Conservation (phyloP, 2,113 vertebrate genomes). For the Hippocampus comes region DNA sequence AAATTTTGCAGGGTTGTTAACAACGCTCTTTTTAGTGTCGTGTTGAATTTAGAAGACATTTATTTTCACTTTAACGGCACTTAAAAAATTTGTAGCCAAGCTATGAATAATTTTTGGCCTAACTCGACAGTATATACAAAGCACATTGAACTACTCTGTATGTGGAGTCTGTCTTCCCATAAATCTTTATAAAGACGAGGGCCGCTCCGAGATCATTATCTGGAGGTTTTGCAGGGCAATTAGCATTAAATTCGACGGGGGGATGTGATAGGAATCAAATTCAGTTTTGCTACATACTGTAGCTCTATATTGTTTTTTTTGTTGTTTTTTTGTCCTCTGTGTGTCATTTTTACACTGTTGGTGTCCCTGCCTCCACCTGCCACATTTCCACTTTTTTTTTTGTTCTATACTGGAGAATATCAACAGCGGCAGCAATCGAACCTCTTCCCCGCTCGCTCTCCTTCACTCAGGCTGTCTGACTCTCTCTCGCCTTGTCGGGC, state of each 20-base stretch:
- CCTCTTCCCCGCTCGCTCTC: slow-evolving; percentile 18
- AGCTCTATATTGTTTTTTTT: neutral
- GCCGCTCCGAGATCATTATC: neutral
- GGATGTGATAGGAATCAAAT: neutral
- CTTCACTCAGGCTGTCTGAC: neutral
- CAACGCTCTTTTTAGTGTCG: neutral
- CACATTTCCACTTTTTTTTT: slow-evolving; percentile 25
- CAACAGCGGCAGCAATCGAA: slow-evolving; percentile 33
- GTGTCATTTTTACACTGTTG: slow-evolving; percentile 11
- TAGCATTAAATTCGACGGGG: neutral
- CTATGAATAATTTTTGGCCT: neutral
- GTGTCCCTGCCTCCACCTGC: slow-evolving; percentile 23
- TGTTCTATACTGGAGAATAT: slow-evolving; percentile 49
- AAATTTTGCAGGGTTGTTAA: too few species aligned
- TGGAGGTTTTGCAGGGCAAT: neutral
- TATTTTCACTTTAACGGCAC: neutral
- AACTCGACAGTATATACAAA: neutral
- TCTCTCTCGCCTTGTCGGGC: slow-evolving; percentile 29
- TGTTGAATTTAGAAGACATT: neutral
- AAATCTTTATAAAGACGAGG: neutral
- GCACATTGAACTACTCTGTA: neutral
- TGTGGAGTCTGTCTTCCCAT: neutral
- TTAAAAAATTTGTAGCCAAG: neutral
- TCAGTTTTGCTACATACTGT: neutral
- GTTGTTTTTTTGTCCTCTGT: neutral